A percentile compares a stretch with the other conserved stretches of the same genome.
phyloP scores from a whole-genome alignment of 2,888 invertebrate species.

The Candidula unifasciata region DNA sequence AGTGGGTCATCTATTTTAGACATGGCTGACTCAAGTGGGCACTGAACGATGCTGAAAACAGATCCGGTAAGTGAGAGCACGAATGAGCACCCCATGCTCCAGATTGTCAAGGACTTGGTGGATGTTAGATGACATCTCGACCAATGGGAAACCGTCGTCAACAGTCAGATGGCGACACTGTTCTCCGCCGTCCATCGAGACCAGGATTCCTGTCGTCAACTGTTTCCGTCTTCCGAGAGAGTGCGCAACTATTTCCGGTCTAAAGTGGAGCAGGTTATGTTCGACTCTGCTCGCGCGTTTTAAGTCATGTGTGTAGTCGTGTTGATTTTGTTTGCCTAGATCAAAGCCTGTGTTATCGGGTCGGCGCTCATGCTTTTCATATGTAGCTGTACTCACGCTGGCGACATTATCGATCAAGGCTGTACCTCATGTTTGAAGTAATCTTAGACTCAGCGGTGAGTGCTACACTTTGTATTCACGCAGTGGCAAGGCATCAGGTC shows the following conservation, averaged over 20 bases:
- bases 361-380: no score
- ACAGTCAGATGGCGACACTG: slow-evolving; percentile 44
- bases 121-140: background rate
- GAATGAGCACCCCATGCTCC: background rate
- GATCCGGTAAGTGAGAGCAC: background rate
- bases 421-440: no score
- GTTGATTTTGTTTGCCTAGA: no score
- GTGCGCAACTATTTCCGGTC: slow-evolving; percentile 41
- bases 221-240: slow-evolving; percentile 44
- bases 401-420: no score
- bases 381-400: no score
- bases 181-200: slow-evolving; percentile 16
- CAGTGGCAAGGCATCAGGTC: no score
- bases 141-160: slow-evolving; percentile 28
- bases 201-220: slow-evolving; percentile 48
- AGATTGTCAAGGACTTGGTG: slow-evolving; percentile 5
- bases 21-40: background rate
- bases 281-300: background rate
- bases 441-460: no score
- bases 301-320: background rate
- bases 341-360: no score
- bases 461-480: no score
- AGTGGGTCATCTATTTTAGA: background rate
- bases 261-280: slow-evolving; percentile 14
- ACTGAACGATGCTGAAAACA: background rate